Conservation (phyloP, 2,797 vertebrate species). For the Oryzias dopingdopingensis region DNA sequence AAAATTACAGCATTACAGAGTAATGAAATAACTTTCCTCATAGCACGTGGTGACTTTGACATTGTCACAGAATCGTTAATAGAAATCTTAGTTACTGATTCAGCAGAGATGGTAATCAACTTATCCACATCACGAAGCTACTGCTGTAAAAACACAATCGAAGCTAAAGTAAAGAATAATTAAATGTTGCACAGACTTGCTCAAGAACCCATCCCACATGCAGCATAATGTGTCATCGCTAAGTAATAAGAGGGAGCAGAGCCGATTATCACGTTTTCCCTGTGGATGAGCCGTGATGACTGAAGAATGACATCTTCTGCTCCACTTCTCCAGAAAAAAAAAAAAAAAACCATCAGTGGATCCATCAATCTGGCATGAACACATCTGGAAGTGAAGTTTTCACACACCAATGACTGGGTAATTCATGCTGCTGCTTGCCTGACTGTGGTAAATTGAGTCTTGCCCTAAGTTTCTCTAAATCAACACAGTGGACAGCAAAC, state of each 20-base stretch:
- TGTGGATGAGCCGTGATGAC: conserved; percentile 43
- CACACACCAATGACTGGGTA: conserved; percentile 49
- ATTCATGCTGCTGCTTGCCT: conserved; percentile 57
- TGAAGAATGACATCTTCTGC: conserved; percentile 24
- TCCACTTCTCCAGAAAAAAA: conserved; percentile 24
- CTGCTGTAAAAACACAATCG: conserved; percentile 8
- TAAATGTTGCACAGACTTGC: conserved; percentile 34
- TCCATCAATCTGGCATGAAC: conserved; percentile 2
- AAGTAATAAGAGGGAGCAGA: conserved; percentile 29
- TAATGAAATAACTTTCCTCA: conserved; percentile 54
- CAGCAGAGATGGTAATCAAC: conserved; percentile 21
- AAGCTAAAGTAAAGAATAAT: conserved; percentile 39
- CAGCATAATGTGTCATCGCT: conserved; percentile 16
- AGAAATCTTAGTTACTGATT: conserved; percentile 34
- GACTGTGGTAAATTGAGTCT: conserved; percentile 52
- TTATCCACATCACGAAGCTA: conserved; percentile 19
- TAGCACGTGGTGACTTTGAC: conserved; percentile 15
- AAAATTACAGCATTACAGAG: conserved; percentile 28
- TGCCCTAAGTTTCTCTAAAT: conserved; percentile 24
- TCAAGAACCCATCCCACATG: conserved; percentile 18
- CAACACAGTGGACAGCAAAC: conserved; percentile 15
- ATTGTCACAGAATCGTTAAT: conserved; percentile 40
- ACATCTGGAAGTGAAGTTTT: conserved; percentile 48
- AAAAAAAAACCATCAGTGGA: too few species aligned
- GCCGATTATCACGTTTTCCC: conserved; percentile 35